phyloP scores from a whole-genome alignment of 35 echinoderm and acorn worm genomes.

The Ophiothrix spiculata region DNA sequence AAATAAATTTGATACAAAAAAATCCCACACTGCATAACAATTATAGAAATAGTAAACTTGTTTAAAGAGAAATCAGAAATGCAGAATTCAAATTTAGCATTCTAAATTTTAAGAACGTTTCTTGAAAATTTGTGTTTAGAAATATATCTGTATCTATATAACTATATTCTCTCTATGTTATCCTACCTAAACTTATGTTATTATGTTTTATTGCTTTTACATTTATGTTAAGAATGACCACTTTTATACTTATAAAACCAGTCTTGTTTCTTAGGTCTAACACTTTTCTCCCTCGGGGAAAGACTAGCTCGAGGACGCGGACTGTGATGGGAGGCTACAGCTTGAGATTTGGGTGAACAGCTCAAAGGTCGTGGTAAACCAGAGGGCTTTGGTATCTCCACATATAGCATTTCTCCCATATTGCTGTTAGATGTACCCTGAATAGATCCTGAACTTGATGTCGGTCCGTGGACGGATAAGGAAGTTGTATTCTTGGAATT shows the following conservation, averaged over 20 bases:
- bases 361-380: background rate
- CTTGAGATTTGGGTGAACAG: constrained; percentile 12
- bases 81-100: too few relatives aligned
- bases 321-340: constrained; percentile 11
- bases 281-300: constrained; percentile 63
- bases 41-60: too few relatives aligned
- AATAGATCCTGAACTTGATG: background rate
- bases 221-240: constrained; percentile 8
- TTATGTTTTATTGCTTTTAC: too few relatives aligned
- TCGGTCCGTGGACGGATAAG: background rate
- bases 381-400: constrained; percentile 44
- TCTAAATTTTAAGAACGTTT: too few relatives aligned
- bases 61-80: too few relatives aligned
- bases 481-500: background rate
- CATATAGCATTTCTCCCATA: constrained; percentile 51
- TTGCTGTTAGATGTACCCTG: constrained; percentile 9
- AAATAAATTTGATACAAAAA: too few relatives aligned
- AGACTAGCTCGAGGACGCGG: constrained; percentile 29
- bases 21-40: too few relatives aligned
- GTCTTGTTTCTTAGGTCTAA: constrained; percentile 56
- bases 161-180: too few relatives aligned
- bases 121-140: too few relatives aligned
- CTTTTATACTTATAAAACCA: constrained; percentile 54
- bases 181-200: too few relatives aligned
- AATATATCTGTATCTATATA: too few relatives aligned